Evolutionary conservation across 2,888 invertebrate genomes (phyloP), one percentile per base, ranked within the genome.

Genomic region (Mesodorylaimus sp.): DNA sequence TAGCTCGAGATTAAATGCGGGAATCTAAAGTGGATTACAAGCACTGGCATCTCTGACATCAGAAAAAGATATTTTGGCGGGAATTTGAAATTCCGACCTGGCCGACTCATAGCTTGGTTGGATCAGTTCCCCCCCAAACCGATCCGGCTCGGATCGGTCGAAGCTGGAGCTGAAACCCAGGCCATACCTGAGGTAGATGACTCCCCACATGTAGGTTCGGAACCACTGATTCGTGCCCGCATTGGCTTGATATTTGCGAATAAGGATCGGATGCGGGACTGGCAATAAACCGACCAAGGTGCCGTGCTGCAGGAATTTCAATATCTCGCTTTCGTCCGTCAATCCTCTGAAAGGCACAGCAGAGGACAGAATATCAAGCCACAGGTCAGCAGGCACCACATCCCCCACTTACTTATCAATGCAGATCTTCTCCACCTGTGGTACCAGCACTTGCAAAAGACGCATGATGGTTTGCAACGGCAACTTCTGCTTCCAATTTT

Each of bases 341-440:
- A 97, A 72, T 0, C 95, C 95, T 69, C 89, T 89, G 69, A 21
- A 63, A 56, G 26, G 10, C 10, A 51, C 3, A 38, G 39, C 27
- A 38, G 68, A 68, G 55, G 54, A 56, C 54, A 50, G 32, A 41
- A 32, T 52, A 36, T 45, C 21, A 37, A 5, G 16, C n/a, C 7
- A 48, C n/a, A 26, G 19, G n/a, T n/a, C n/a, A n/a, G n/a, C n/a
- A n/a, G n/a, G n/a, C n/a, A 48, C 10, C 23, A 48, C 50, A 50
- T 48, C 10, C 13, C 10, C 13, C n/a, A 72, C 78, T 73, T 65
- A 87, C 87, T 89, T 91, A 70, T 93, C 97, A 63, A 97, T 97
- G 72, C 97, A 99, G 60, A 97, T 97, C 74, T 97, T 99, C 73
- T 99, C 97, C 24, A 97, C 97, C 73, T 99, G 97, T 48, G 97